phyloP scores from a whole-genome alignment of 1,140 invertebrate species.

The Coenobita brevimanus region DNA sequence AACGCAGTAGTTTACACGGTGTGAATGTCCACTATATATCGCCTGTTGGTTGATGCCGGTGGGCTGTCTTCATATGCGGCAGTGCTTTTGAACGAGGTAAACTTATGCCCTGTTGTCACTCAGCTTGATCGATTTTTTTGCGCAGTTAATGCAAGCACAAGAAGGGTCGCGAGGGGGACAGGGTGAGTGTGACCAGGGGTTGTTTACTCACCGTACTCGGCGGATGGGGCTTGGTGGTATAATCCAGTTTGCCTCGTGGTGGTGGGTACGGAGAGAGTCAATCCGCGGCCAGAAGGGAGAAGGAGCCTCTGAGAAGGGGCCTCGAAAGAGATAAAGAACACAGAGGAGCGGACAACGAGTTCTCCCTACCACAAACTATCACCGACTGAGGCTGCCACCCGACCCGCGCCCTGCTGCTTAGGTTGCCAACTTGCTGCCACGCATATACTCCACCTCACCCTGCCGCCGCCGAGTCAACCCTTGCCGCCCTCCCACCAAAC shows the following conservation, averaged over 20 bases:
- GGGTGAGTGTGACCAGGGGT: slow-evolving; percentile 25
- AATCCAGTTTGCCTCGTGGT: slow-evolving; percentile 63
- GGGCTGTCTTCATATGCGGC: too few species aligned
- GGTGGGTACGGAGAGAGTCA: slow-evolving; percentile 45
- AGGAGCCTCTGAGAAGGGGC: slow-evolving; percentile 16
- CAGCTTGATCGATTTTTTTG: slow-evolving; percentile 9
- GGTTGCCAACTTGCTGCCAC: slow-evolving; percentile 60
- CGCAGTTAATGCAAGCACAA: slow-evolving; percentile 42
- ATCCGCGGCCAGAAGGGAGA: slow-evolving; percentile 48
- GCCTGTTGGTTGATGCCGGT: too few species aligned
- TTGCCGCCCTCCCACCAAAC: too few species aligned
- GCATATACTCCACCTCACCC: background rate
- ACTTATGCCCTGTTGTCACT: slow-evolving; percentile 8
- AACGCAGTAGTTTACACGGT: too few species aligned
- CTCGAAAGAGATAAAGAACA: slow-evolving; percentile 45
- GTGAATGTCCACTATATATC: too few species aligned
- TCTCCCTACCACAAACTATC: slow-evolving; percentile 59
- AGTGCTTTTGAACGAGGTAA: too few species aligned
- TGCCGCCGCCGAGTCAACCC: too few species aligned
- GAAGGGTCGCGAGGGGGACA: background rate
- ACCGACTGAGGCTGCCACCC: slow-evolving; percentile 61
- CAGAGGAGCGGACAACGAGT: slow-evolving; percentile 57
- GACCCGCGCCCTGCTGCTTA: slow-evolving; percentile 41
- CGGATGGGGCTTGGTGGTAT: slow-evolving; percentile 60
- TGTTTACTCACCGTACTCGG: slow-evolving; percentile 51